Base-by-base conservation (phyloP, 2,888 invertebrate species). In the Lucinisca nassula region DNA sequence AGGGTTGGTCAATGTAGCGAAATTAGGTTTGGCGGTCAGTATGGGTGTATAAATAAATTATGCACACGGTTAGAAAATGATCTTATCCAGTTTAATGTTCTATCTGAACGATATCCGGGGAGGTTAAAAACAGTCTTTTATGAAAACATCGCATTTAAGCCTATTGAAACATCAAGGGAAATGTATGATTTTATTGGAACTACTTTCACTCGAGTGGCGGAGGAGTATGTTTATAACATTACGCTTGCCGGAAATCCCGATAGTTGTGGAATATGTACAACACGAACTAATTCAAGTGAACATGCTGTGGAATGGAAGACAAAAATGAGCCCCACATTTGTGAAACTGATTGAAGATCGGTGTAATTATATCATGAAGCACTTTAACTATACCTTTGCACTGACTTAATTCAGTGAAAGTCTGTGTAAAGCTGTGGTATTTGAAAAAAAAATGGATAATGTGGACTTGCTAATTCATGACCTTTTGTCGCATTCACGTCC, bases 181-280 rank as follows among this genome's bases (percentile, higher is more conserved):
- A 8, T 77, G 61, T 77, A 35, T n/a, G 21, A 77, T n/a, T 77
- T 77, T 24, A 30, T 77, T n/a, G 77, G 77, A 77, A 77, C 38
- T 51, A 17, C 55, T 24, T 58, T 77, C 8, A 14, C 55, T 14
- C 10, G 27, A 24, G 27, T 32, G 24, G 58, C 38, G 37, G 49
- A 58, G 55, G 55, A 77, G 10, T 77, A 77, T 24, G 35, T 77
- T 24, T 38, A 35, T 35, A 77, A 77, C n/a, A 77, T 77, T 14
- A 77, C 77, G 0, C 21, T 37, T 24, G 38, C 77, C 2, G 77
- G 77, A n/a, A 67, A 55, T 32, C 14, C 14, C 8, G 32, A 38
- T 21, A 27, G 37, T 24, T 77, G 77, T 35, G n/a, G 10, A 0
- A 77, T 77, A 14, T 77, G 77, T 35, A 37, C 77, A 12, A 58